These are phyloP conservation scores for Xylophagus ater DNA, from an alignment of 2,888 invertebrate species.

Conservation along the genomic window DNA sequence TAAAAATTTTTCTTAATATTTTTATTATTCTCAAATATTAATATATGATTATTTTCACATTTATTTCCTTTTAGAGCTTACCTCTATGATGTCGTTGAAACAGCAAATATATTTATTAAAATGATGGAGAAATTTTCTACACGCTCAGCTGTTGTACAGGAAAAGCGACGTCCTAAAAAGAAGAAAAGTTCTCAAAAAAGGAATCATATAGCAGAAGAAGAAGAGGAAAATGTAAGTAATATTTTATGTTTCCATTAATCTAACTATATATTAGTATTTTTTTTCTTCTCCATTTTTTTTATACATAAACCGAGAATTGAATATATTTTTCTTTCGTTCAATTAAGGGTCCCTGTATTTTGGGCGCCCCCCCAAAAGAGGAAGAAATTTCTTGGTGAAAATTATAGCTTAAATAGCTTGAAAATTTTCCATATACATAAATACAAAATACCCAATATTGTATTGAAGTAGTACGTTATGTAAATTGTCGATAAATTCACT, in stretches of 20 bases:
- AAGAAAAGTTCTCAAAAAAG: constrained; percentile 20
- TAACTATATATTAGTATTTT: too few relatives aligned
- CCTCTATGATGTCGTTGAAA: constrained; percentile 78
- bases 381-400: too few relatives aligned
- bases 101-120: constrained; percentile 81
- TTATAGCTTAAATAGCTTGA: not conserved
- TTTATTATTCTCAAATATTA: not conserved
- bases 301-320: too few relatives aligned
- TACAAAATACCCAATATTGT: too few relatives aligned
- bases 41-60: not conserved
- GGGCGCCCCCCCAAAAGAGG: too few relatives aligned
- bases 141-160: constrained; percentile 57
- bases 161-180: constrained; percentile 39
- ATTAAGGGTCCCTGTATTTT: too few relatives aligned
- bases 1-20: too few relatives aligned
- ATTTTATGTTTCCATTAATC: too few relatives aligned
- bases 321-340: too few relatives aligned
- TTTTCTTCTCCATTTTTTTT: not conserved
- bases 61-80: constrained; percentile 49
- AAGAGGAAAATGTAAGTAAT: constrained; percentile 23
- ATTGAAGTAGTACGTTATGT: constrained; percentile 9
- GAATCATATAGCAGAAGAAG: constrained; percentile 31
- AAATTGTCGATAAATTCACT: constrained; percentile 13
- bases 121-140: constrained; percentile 69
- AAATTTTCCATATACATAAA: too few relatives aligned